Evolutionary conservation across 2,888 invertebrate genomes (phyloP).

Genomic region (Sthenelais limicola): DNA sequence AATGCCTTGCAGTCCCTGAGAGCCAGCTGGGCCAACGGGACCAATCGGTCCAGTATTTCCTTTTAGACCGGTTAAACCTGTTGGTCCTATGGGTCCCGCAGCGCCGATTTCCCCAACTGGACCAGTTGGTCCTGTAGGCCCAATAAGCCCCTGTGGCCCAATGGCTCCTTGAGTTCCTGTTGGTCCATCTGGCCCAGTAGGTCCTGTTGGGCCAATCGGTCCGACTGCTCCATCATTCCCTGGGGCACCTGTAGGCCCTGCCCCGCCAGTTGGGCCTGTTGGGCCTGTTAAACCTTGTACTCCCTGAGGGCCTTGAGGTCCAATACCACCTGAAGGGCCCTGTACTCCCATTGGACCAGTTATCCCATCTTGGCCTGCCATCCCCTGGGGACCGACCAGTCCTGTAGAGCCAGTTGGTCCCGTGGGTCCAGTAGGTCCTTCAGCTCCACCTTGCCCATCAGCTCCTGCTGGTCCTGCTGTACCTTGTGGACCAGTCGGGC

Average conservation of each 20-base stretch:
- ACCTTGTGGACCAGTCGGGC: too few relatives aligned
- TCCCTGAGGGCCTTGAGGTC: too few relatives aligned
- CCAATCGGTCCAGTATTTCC: background rate
- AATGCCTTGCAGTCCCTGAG: slow-evolving; percentile 1
- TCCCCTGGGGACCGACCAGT: too few relatives aligned
- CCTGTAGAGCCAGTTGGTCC: slow-evolving; percentile 17
- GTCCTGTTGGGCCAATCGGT: slow-evolving; percentile 33
- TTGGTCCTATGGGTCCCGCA: background rate
- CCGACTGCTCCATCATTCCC: slow-evolving; percentile 40
- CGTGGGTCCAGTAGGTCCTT: slow-evolving; percentile 34
- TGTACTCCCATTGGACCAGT: too few relatives aligned
- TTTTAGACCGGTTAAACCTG: background rate
- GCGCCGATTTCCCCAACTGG: background rate
- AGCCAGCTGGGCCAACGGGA: background rate
- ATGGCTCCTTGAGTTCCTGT: slow-evolving; percentile 9
- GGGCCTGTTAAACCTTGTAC: slow-evolving; percentile 14
- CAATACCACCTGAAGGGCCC: too few relatives aligned
- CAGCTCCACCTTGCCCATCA: slow-evolving; percentile 39
- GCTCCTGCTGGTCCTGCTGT: background rate
- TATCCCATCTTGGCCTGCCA: too few relatives aligned
- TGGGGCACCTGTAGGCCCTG: slow-evolving; percentile 25
- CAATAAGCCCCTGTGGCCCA: background rate
- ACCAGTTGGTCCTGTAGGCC: background rate
- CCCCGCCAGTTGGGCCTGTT: slow-evolving; percentile 19
- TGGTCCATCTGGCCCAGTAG: slow-evolving; percentile 40